These are phyloP conservation scores for Cossypha caffra DNA, from an alignment of 2,797 vertebrate species.

Conservation along the genomic window DNA sequence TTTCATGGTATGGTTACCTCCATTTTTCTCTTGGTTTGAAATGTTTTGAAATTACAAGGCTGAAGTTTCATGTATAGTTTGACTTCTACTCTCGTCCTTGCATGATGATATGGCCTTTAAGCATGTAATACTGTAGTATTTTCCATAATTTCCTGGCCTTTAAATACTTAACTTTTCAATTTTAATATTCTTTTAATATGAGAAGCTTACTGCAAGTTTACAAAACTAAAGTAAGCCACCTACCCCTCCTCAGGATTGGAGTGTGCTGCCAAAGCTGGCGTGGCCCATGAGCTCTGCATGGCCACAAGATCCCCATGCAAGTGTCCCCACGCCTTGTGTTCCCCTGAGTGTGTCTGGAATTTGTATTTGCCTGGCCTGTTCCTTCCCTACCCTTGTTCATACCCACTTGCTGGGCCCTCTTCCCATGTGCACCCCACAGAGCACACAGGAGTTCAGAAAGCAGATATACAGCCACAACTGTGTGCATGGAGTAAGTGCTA, in stretches of 20 bases:
- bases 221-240: background rate
- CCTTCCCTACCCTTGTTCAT: background rate
- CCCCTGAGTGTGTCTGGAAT: background rate
- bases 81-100: background rate
- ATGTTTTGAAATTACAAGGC: background rate
- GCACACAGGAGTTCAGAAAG: background rate
- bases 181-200: background rate
- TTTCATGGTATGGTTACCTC: background rate
- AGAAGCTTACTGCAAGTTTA: background rate
- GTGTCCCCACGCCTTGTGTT: accelerated
- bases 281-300: background rate
- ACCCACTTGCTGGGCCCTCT: background rate
- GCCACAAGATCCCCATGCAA: background rate
- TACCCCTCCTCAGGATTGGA: background rate
- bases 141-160: background rate
- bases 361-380: background rate
- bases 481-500: background rate
- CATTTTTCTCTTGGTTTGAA: background rate
- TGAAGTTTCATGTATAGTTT: background rate
- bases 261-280: accelerated
- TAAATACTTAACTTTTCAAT: background rate
- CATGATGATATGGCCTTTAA: background rate
- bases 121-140: background rate
- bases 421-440: background rate
- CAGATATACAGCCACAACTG: background rate